Evolutionary conservation across 35 echinoderm and acorn worm genomes (phyloP).

Genomic region (Ophiothrix spiculata): DNA sequence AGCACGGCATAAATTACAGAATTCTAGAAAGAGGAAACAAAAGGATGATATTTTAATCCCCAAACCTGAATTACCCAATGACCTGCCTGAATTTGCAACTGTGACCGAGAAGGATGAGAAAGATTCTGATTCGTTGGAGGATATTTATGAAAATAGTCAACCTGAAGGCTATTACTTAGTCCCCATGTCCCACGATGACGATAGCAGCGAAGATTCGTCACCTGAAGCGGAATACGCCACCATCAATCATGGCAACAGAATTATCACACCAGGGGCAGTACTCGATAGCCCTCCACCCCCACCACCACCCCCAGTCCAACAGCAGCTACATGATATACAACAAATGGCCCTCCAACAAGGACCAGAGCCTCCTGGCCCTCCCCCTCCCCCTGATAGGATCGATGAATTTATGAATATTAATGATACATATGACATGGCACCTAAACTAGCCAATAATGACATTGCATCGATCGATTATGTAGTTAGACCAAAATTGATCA

Average conservation of each 20-base stretch:
- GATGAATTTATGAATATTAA: too few species aligned
- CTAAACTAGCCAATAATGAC: too few species aligned
- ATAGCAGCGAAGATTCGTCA: not conserved
- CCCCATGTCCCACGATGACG: not conserved
- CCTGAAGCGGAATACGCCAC: not conserved
- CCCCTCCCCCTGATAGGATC: too few species aligned
- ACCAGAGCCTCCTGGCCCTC: too few species aligned
- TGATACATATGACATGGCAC: too few species aligned
- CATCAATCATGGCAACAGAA: not conserved
- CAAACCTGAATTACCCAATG: not conserved
- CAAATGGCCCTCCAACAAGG: not conserved
- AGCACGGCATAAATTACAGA: conserved; percentile 8
- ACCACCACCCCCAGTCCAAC: not conserved
- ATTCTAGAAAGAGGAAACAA: not conserved
- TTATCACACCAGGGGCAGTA: not conserved
- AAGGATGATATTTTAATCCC: too few species aligned
- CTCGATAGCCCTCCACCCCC: not conserved
- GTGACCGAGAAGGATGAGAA: not conserved
- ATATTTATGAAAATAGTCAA: not conserved
- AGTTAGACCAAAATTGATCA: not conserved
- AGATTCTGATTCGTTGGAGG: too few species aligned
- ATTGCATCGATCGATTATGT: too few species aligned
- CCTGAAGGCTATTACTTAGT: not conserved
- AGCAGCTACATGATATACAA: not conserved
- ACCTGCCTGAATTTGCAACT: not conserved